phyloP scores from a whole-genome alignment of 92 coral and sea anemone genomes.

The Metridium senile region DNA sequence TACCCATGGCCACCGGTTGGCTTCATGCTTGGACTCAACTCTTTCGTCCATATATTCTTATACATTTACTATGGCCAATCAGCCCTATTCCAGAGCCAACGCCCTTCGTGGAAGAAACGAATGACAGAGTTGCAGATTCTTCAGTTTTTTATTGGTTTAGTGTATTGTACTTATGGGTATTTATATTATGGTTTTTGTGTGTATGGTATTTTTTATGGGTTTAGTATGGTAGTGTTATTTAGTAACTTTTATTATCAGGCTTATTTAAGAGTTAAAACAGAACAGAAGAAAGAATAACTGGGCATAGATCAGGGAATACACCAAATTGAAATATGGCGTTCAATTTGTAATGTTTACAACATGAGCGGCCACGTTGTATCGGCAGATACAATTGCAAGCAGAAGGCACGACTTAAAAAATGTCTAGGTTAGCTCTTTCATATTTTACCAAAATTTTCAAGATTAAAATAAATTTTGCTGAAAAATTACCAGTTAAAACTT shows the following conservation, averaged over 20 bases:
- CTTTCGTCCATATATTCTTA: slow-evolving; percentile 71
- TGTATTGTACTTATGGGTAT: slow-evolving; percentile 58
- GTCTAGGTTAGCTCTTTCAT: no score
- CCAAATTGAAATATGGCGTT: no score
- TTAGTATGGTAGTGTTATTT: slow-evolving; percentile 70
- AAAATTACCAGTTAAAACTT: no score
- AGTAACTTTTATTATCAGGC: slow-evolving; percentile 77
- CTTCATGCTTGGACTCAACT: slow-evolving; percentile 66
- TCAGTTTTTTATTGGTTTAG: slow-evolving; percentile 73
- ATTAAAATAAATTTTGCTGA: no score
- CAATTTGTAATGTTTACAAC: no score
- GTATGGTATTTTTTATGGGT: slow-evolving; percentile 62
- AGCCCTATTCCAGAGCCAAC: slow-evolving; percentile 65
- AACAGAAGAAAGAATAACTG: slow-evolving; percentile 16
- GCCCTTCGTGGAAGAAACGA: slow-evolving; percentile 79
- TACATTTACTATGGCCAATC: slow-evolving; percentile 76
- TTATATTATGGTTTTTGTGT: slow-evolving; percentile 63
- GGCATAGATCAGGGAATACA: neutral
- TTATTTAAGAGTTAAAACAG: slow-evolving; percentile 44
- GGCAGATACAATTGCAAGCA: no score
- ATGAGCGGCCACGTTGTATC: no score
- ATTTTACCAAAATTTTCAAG: no score
- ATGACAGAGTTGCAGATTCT: slow-evolving; percentile 73
- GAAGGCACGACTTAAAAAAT: no score
- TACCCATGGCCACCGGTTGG: slow-evolving; percentile 74